Conservation (phyloP, 2,888 invertebrate genomes). For the Archips crataeganus region DNA sequence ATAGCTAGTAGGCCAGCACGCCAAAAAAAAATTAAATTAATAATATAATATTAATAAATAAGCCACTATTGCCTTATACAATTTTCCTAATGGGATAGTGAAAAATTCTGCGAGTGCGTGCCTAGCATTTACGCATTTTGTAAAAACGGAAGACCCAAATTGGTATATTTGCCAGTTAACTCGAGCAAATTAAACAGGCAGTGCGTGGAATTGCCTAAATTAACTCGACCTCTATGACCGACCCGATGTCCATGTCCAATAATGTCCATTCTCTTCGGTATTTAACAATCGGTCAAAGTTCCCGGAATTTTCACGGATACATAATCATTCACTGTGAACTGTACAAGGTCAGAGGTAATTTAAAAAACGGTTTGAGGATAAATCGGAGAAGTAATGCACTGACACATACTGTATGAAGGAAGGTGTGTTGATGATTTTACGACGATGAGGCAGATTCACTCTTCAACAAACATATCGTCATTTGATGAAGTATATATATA, state of each 20-base stretch:
- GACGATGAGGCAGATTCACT: not conserved
- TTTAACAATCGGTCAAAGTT: not conserved
- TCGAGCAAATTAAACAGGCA: constrained; percentile 15
- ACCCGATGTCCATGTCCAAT: not conserved
- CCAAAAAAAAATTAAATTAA: too few relatives aligned
- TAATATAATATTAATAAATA: too few relatives aligned
- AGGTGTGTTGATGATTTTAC: not conserved
- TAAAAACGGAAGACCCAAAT: constrained; percentile 26
- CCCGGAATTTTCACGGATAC: constrained; percentile 5
- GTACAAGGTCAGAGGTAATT: not conserved
- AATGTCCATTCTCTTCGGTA: constrained; percentile 28
- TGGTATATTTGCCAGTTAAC: constrained; percentile 16
- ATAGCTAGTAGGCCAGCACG: too few relatives aligned
- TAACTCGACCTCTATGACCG: constrained; percentile 34
- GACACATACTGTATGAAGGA: not conserved
- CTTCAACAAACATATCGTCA: not conserved
- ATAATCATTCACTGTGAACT: not conserved
- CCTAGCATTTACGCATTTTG: not conserved
- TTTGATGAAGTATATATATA: not conserved
- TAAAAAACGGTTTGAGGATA: not conserved
- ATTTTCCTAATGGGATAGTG: not conserved
- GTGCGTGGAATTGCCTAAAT: constrained; percentile 36
- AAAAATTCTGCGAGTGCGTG: not conserved
- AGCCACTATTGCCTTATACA: too few relatives aligned
- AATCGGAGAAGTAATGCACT: not conserved